phyloP scores from a whole-genome alignment of 2,888 invertebrate genomes.

The Crioceris asparagi region DNA sequence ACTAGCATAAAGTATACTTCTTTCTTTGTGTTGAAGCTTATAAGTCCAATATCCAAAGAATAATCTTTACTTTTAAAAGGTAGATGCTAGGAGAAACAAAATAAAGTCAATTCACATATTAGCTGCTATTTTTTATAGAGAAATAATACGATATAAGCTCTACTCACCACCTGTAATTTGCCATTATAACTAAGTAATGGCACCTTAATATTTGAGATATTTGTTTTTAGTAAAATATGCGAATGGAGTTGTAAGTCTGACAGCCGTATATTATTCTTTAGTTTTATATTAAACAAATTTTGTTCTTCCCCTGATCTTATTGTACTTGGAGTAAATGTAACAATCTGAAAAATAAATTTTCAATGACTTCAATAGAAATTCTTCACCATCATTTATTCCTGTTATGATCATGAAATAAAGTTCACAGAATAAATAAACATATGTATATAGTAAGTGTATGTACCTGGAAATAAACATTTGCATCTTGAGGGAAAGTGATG shows the following conservation, averaged over 20 bases:
- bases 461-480: constrained; percentile 31
- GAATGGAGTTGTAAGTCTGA: constrained; percentile 50
- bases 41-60: constrained; percentile 52
- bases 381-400: background rate
- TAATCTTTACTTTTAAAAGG: constrained; percentile 35
- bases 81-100: constrained; percentile 29
- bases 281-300: constrained; percentile 46
- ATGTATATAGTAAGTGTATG: too few relatives aligned
- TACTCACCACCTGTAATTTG: constrained; percentile 47
- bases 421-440: too few relatives aligned
- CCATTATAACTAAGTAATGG: constrained; percentile 66
- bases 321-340: constrained; percentile 49
- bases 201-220: constrained; percentile 59
- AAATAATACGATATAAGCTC: background rate
- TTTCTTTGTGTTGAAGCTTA: constrained; percentile 53
- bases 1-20: constrained; percentile 60
- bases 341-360: constrained; percentile 43
- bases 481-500: constrained; percentile 52
- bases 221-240: constrained; percentile 56
- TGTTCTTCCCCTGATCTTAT: constrained; percentile 48
- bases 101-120: background rate
- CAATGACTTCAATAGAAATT: background rate
- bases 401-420: too few relatives aligned
- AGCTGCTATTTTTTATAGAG: background rate
- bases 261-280: constrained; percentile 41